Evolutionary conservation across 2,797 vertebrate species (phyloP), one percentile per base, ranked within the genome.

Genomic region (Valencia hispanica): DNA sequence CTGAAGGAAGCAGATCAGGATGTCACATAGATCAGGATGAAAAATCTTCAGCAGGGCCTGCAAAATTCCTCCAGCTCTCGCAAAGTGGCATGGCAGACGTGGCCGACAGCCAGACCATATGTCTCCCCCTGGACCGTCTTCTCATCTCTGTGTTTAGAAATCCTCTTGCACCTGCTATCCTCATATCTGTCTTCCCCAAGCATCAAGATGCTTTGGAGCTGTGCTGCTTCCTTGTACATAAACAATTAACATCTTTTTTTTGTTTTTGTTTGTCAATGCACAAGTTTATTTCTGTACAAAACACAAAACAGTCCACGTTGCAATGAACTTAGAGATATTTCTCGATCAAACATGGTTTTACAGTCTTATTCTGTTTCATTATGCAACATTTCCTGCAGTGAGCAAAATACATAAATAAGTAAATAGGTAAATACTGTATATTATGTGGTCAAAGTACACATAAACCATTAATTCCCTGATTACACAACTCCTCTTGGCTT

Each of bases 31-130:
- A 80, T 85, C 66, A 79, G n/a, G 81, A 88, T 89, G 84, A 89
- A 87, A 84, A 85, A 78, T 76, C 75, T 89, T 80, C 72, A 70
- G 59, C 53, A n/a, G 74, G 2, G 36, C 43, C 76, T 87, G 87
- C 88, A 90, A 90, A 88, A 93, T 91, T 90, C 86, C 88, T 92
- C 89, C 89, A 87, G 79, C 85, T 89, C 87, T 65, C 65, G 78
- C 78, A 86, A 91, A 88, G 86, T 84, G 79, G 68, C 73, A 39
- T n/a, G 15, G 79, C 74, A 75, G 80, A 79, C 9, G 53, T 88
- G 85, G 86, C 82, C 10, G 43, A 70, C 79, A 63, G 82, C 77
- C 88, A 91, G 83, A 86, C 78, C 66, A 72, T 87, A 80, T 82
- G 89, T 73, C 45, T 89, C 86, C 39, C 79, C 74, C 70, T 73